Conservation (phyloP, 2,888 invertebrate genomes). For the Luffia ferchaultella region DNA sequence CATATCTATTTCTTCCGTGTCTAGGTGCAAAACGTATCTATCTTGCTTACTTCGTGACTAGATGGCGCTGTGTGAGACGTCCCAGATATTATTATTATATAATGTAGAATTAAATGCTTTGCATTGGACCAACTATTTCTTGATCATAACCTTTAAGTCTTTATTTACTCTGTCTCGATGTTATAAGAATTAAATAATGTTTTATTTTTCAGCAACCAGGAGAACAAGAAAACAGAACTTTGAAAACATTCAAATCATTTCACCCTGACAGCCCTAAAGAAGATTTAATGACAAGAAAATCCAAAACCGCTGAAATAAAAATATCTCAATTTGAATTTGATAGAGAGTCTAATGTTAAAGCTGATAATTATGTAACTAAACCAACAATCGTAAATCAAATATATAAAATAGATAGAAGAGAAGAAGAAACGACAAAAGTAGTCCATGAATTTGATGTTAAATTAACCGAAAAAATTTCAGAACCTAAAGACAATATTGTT, state of each 20-base stretch:
- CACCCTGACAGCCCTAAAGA: neutral
- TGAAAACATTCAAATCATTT: neutral
- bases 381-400: conserved; percentile 35
- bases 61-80: too few species aligned
- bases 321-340: neutral
- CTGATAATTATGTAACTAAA: conserved; percentile 16
- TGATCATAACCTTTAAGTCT: too few species aligned
- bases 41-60: too few species aligned
- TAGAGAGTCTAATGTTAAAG: conserved; percentile 7
- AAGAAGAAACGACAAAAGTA: conserved; percentile 5
- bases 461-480: neutral
- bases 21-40: too few species aligned
- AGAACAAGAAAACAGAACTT: neutral
- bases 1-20: too few species aligned
- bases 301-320: neutral
- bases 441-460: conserved; percentile 6
- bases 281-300: neutral
- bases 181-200: too few species aligned
- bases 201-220: too few species aligned
- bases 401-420: conserved; percentile 19
- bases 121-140: too few species aligned
- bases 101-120: too few species aligned
- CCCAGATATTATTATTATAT: too few species aligned
- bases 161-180: too few species aligned
- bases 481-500: conserved; percentile 8